A percentile compares a stretch with the other conserved stretches of the same genome.
Evolutionary conservation across 92 coral and sea anemone species (phyloP).

Genomic region (Isaurus tuberculatus): DNA sequence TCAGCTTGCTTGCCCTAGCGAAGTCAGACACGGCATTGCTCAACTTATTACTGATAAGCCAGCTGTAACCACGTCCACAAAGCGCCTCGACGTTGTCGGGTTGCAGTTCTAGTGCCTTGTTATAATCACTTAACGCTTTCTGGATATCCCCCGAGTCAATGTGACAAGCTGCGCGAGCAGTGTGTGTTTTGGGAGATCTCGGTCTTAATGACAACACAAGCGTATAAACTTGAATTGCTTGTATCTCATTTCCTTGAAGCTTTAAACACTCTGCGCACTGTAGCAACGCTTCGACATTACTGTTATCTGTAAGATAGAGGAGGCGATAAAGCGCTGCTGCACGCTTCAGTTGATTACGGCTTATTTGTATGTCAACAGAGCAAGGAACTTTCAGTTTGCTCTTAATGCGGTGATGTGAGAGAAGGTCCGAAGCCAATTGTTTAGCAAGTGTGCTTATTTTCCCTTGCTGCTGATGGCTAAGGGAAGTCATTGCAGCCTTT

Average conservation of each 20-base stretch:
- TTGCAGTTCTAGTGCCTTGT: conserved; percentile 71
- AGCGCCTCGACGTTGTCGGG: conserved; percentile 79
- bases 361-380: conserved; percentile 59
- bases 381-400: conserved; percentile 63
- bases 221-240: conserved; percentile 72
- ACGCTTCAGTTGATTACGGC: conserved; percentile 59
- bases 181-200: conserved; percentile 65
- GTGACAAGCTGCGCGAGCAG: conserved; percentile 82
- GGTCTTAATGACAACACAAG: conserved; percentile 59
- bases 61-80: conserved; percentile 76
- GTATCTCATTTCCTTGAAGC: conserved; percentile 72
- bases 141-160: conserved; percentile 66
- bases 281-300: conserved; percentile 79
- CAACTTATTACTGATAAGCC: conserved; percentile 59
- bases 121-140: conserved; percentile 81
- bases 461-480: conserved; percentile 62
- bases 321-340: conserved; percentile 77
- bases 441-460: conserved; percentile 58
- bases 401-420: conserved; percentile 68
- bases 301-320: conserved; percentile 71
- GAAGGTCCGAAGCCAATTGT: conserved; percentile 59
- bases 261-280: conserved; percentile 85
- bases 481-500: conserved; percentile 54
- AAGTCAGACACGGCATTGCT: conserved; percentile 64
- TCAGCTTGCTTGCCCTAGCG: conserved; percentile 52